phyloP scores from a whole-genome alignment of 2,797 vertebrate genomes.

The Parotocinclus haroldoi region DNA sequence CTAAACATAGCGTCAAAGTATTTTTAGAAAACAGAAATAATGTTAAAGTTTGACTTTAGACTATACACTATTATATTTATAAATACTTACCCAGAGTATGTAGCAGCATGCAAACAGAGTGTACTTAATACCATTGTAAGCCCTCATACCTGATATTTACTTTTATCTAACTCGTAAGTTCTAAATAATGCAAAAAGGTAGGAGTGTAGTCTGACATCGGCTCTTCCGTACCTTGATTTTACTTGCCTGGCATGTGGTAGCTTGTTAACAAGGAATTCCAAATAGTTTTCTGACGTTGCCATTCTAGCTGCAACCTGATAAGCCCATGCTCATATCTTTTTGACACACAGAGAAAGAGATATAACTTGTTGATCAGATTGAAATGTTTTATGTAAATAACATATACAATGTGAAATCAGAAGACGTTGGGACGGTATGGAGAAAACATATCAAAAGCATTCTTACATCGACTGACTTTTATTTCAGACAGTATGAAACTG shows the following conservation, averaged over 20 bases:
- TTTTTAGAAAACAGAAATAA: not conserved
- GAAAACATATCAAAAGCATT: no score
- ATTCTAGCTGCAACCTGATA: slow-evolving; percentile 9
- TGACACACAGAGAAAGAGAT: no score
- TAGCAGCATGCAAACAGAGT: slow-evolving; percentile 73
- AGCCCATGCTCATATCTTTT: not conserved
- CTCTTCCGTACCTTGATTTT: slow-evolving; percentile 16
- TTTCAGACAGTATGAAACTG: no score
- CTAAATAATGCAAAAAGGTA: slow-evolving; percentile 2
- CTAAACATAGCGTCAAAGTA: not conserved
- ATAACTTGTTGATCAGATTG: no score
- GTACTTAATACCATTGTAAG: slow-evolving; percentile 67
- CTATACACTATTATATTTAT: not conserved
- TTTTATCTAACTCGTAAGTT: slow-evolving; percentile 1
- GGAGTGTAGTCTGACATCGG: not conserved
- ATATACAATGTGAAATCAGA: no score
- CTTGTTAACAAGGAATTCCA: slow-evolving; percentile 28
- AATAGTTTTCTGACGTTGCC: slow-evolving; percentile 26
- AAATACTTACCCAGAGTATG: slow-evolving; percentile 71
- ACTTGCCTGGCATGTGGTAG: slow-evolving; percentile 17
- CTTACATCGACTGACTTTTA: no score
- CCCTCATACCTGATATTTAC: slow-evolving; percentile 56
- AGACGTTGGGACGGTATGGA: no score
- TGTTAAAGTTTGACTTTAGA: not conserved
- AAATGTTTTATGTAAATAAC: no score